Evolutionary conservation across 2,113 vertebrate species (phyloP).

Genomic region (Fulmarus glacialis): DNA sequence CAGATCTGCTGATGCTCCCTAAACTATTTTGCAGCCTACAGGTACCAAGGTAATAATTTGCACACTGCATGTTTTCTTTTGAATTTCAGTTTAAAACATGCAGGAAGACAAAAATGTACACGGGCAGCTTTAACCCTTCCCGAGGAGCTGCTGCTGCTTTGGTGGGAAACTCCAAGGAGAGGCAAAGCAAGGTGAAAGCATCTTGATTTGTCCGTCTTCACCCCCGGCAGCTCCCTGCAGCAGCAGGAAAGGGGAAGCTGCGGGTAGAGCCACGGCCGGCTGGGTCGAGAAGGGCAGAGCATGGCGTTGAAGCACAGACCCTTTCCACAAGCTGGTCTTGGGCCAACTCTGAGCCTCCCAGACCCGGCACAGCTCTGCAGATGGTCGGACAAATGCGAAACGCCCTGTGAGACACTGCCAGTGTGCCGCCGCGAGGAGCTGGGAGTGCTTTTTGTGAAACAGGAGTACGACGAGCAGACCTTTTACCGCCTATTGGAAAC

Average conservation of each 20-base stretch:
- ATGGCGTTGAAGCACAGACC: background rate
- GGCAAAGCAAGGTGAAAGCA: background rate
- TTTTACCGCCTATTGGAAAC: conserved; percentile 48
- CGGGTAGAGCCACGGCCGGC: fast-evolving
- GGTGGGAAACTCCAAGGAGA: background rate
- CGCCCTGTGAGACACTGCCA: background rate
- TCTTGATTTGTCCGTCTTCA: background rate
- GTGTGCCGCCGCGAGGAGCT: background rate
- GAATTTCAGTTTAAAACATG: background rate
- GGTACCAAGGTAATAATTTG: background rate
- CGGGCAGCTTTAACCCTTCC: background rate
- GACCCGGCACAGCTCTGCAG: background rate
- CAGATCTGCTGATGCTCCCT: background rate
- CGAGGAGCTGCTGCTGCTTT: background rate
- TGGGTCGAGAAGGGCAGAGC: background rate
- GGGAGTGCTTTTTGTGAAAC: conserved; percentile 31
- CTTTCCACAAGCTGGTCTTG: background rate
- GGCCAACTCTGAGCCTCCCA: background rate
- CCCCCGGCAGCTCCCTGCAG: background rate
- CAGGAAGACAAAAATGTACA: background rate
- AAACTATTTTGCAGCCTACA: background rate
- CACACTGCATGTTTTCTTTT: background rate
- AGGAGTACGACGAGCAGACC: background rate
- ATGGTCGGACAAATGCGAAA: background rate
- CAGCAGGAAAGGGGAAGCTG: background rate